Percentiles rank a stretch among this genome's conserved stretches.
phyloP scores from a whole-genome alignment of 2,888 invertebrate genomes.

The Acleris laterana region DNA sequence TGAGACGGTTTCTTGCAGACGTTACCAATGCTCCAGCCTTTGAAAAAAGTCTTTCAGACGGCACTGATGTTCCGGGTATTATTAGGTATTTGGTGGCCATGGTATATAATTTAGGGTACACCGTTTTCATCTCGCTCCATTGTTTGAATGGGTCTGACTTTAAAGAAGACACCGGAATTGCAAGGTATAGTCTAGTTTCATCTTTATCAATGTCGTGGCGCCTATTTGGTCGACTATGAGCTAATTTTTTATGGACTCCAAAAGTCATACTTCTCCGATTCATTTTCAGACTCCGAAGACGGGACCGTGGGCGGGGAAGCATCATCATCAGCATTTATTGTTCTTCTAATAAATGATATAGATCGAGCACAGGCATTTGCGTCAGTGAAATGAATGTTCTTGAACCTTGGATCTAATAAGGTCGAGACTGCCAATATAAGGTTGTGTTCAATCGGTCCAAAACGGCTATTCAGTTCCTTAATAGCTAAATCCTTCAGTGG shows the following conservation, averaged over 20 bases:
- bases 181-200: too few relatives aligned
- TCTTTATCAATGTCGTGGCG: too few relatives aligned
- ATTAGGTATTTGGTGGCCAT: too few relatives aligned
- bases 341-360: constrained; percentile 40
- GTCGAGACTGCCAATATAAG: constrained; percentile 40
- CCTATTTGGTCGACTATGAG: constrained; percentile 9
- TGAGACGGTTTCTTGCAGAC: too few relatives aligned
- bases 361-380: constrained; percentile 40
- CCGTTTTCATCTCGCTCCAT: too few relatives aligned
- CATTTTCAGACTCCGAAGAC: constrained; percentile 32
- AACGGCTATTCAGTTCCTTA: constrained; percentile 40
- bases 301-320: too few relatives aligned
- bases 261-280: constrained; percentile 38
- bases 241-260: constrained; percentile 38
- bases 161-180: too few relatives aligned
- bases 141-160: too few relatives aligned
- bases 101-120: too few relatives aligned
- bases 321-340: constrained; percentile 24
- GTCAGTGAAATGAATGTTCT: constrained; percentile 40
- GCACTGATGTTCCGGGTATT: too few relatives aligned
- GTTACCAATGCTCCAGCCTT: too few relatives aligned
- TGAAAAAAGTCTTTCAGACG: too few relatives aligned
- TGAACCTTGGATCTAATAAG: constrained; percentile 41
- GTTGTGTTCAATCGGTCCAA: constrained; percentile 41
- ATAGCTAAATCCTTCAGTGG: not conserved